These are phyloP conservation scores for Euleptes europaea DNA, from an alignment of 2,113 vertebrate species.

Conservation along the genomic window DNA sequence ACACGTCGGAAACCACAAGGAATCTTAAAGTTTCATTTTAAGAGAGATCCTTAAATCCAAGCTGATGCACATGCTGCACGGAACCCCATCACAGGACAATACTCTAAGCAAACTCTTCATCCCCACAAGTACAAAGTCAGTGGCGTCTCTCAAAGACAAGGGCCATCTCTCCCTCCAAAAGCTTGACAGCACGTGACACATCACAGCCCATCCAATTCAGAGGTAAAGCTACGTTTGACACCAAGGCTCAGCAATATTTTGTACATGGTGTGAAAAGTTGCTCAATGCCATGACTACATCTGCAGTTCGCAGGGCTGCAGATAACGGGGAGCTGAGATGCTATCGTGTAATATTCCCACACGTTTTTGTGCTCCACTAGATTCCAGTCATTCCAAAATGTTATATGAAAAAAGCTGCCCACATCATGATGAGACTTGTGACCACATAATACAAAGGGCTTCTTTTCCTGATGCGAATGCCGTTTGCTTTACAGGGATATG, in stretches of 20 bases:
- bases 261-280: conserved; percentile 58
- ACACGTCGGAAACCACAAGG: conserved; percentile 74
- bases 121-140: conserved; percentile 34
- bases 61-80: neutral
- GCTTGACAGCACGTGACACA: conserved; percentile 15
- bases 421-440: conserved; percentile 47
- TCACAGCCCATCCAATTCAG: conserved; percentile 61
- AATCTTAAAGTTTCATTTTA: conserved; percentile 23
- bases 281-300: conserved; percentile 67
- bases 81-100: neutral
- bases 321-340: conserved; percentile 55
- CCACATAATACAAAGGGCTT: conserved; percentile 23
- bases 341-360: conserved; percentile 35
- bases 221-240: conserved; percentile 41
- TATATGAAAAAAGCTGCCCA: conserved; percentile 59
- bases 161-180: conserved; percentile 52
- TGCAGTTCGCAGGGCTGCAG: conserved; percentile 52
- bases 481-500: neutral
- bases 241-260: conserved; percentile 41
- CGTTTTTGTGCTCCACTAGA: conserved; percentile 43
- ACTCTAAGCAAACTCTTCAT: conserved; percentile 22
- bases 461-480: conserved; percentile 27
- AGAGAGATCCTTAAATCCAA: conserved; percentile 26
- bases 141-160: conserved; percentile 36
- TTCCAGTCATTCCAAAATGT: conserved; percentile 60